These are phyloP conservation scores for Cepaea hortensis DNA, from an alignment of 2,888 invertebrate genomes.

Conservation along the genomic window DNA sequence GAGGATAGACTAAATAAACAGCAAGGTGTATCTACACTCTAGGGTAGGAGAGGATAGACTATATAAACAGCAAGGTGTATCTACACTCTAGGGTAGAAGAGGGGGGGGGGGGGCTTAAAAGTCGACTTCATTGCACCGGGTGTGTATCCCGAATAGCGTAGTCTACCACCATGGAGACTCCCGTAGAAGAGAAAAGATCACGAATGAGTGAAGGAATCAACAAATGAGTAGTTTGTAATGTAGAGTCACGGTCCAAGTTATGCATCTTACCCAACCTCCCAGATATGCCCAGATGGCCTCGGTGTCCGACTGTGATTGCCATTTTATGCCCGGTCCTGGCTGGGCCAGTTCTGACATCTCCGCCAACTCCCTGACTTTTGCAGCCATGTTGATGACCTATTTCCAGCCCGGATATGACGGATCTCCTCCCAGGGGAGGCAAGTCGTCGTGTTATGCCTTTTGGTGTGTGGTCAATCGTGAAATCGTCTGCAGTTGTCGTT, in stretches of 20 bases:
- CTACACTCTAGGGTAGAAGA: no score
- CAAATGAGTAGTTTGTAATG: no score
- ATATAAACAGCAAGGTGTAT: no score
- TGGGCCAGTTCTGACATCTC: not conserved
- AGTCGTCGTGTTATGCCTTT: conserved; percentile 22
- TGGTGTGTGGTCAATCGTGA: conserved; percentile 44
- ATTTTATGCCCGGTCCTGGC: conserved; percentile 22
- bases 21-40: no score
- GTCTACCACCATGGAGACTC: no score
- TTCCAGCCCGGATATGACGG: not conserved
- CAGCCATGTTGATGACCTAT: conserved; percentile 5
- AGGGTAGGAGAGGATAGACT: no score
- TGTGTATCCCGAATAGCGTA: no score
- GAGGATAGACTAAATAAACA: no score
- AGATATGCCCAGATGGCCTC: conserved; percentile 30
- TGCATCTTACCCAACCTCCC: not conserved
- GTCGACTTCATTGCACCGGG: no score
- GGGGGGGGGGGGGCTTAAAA: no score
- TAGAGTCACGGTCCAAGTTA: not conserved
- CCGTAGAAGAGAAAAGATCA: no score
- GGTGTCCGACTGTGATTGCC: not conserved
- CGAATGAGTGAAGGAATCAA: no score
- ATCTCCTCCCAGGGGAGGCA: conserved; percentile 10
- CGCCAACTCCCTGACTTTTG: conserved; percentile 6
- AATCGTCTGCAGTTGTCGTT: conserved; percentile 33